Conservation (phyloP, 2,888 invertebrate genomes). For the Cordilura impudica region DNA sequence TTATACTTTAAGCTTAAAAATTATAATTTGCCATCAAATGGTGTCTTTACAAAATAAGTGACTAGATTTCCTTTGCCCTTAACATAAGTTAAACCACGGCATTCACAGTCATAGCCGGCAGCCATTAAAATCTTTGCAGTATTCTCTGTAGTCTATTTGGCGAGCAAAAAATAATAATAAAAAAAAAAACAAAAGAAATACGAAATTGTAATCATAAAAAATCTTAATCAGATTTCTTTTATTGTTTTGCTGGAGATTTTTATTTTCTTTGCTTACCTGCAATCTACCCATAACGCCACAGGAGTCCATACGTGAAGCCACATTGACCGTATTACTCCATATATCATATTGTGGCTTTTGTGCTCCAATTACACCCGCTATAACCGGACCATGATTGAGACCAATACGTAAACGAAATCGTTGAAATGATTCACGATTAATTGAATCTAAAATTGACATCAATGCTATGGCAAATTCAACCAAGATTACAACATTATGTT, state of each 20-base stretch:
- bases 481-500: conserved; percentile 91
- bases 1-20: conserved; percentile 35
- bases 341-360: conserved; percentile 99
- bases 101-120: conserved; percentile 92
- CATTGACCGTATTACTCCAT: conserved; percentile 99
- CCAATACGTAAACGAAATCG: conserved; percentile 95
- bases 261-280: conserved; percentile 80
- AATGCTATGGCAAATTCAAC: conserved; percentile 97
- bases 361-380: conserved; percentile 97
- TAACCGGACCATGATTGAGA: conserved; percentile 82
- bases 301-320: conserved; percentile 98
- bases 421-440: conserved; percentile 98
- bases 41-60: conserved; percentile 94
- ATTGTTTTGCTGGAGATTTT: background rate
- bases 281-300: conserved; percentile 93
- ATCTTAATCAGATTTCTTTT: background rate
- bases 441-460: conserved; percentile 94
- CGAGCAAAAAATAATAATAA: conserved; percentile 35
- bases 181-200: conserved; percentile 12
- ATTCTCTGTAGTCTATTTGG: conserved; percentile 87
- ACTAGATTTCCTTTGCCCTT: conserved; percentile 96
- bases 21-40: conserved; percentile 82
- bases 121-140: conserved; percentile 90
- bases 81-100: conserved; percentile 94
- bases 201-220: background rate